A percentile compares a stretch with the other conserved stretches of the same genome.
Conservation (phyloP, 2,888 invertebrate genomes). For the Scaptomyza parva region DNA sequence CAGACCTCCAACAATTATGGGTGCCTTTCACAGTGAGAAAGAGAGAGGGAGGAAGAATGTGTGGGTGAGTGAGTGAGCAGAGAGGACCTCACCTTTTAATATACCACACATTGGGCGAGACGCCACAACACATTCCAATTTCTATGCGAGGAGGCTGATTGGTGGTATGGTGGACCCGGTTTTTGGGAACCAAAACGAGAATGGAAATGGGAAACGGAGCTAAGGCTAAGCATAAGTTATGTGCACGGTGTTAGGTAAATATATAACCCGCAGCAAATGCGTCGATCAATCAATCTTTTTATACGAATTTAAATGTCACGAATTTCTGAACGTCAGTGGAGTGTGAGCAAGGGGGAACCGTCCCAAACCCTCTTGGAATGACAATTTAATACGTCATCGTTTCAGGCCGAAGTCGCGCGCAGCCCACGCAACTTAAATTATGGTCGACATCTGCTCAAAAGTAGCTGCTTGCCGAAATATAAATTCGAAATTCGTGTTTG, state of each 20-base stretch:
- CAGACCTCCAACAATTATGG: conserved; percentile 22
- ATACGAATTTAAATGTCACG: conserved; percentile 78
- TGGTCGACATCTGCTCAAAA: conserved; percentile 70
- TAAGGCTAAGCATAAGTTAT: conserved; percentile 71
- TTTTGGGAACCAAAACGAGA: neutral
- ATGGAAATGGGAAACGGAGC: conserved; percentile 17
- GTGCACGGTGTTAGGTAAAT: conserved; percentile 65
- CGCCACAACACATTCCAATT: conserved; percentile 24
- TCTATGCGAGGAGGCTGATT: conserved; percentile 24
- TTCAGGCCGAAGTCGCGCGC: conserved; percentile 45
- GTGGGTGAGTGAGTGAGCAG: conserved; percentile 30
- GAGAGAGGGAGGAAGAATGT: conserved; percentile 8
- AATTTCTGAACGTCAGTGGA: conserved; percentile 32
- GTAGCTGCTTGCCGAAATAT: conserved; percentile 57
- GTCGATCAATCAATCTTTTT: conserved; percentile 72
- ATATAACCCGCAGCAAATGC: conserved; percentile 73
- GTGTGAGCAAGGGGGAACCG: conserved; percentile 1
- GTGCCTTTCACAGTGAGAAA: conserved; percentile 1
- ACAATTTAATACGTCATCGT: conserved; percentile 76
- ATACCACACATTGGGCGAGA: conserved; percentile 29
- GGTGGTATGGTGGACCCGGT: conserved; percentile 2
- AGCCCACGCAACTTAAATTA: conserved; percentile 75
- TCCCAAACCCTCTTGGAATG: conserved; percentile 37
- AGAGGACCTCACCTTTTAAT: conserved; percentile 69
- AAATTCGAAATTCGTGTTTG: conserved; percentile 70